A percentile compares a stretch with the other conserved stretches of the same genome.
Conservation (phyloP, 2,888 invertebrate genomes). For the Hoplodrina ambigua region DNA sequence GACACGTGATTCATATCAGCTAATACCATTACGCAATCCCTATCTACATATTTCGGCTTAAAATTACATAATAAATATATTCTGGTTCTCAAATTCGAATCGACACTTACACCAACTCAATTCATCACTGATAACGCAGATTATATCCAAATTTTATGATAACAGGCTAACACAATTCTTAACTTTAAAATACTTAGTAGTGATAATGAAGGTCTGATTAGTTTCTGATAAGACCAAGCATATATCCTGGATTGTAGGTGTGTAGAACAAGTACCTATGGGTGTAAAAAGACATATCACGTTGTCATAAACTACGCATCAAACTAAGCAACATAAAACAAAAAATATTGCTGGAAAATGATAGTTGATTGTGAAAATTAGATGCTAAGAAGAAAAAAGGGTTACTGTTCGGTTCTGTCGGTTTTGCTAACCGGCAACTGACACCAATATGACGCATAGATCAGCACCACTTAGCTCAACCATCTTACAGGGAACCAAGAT, state of each 20-base stretch:
- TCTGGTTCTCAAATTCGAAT: neutral
- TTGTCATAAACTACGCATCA: too few relatives aligned
- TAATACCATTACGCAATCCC: slow-evolving; percentile 9
- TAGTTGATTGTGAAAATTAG: too few relatives aligned
- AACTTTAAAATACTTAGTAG: slow-evolving; percentile 6
- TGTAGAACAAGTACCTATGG: neutral
- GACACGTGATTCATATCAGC: slow-evolving; percentile 12
- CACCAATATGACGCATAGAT: too few relatives aligned
- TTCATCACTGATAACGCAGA: slow-evolving; percentile 41
- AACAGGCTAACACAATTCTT: slow-evolving; percentile 19
- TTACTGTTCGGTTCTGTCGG: too few relatives aligned
- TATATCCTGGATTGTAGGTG: neutral
- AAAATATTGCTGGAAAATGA: too few relatives aligned
- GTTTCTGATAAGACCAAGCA: slow-evolving; percentile 2
- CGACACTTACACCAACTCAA: slow-evolving; percentile 13
- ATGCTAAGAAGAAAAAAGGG: too few relatives aligned
- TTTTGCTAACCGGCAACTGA: too few relatives aligned
- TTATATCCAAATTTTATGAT: slow-evolving; percentile 10
- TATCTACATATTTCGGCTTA: slow-evolving; percentile 16
- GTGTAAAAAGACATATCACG: too few relatives aligned
- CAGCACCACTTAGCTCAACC: too few relatives aligned
- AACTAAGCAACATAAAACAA: too few relatives aligned
- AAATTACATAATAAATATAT: slow-evolving; percentile 28
- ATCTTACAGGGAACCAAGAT: too few relatives aligned
- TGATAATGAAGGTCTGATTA: neutral